These are phyloP conservation scores for Euura lappo DNA, from an alignment of 1,140 invertebrate genomes.

Conservation along the genomic window DNA sequence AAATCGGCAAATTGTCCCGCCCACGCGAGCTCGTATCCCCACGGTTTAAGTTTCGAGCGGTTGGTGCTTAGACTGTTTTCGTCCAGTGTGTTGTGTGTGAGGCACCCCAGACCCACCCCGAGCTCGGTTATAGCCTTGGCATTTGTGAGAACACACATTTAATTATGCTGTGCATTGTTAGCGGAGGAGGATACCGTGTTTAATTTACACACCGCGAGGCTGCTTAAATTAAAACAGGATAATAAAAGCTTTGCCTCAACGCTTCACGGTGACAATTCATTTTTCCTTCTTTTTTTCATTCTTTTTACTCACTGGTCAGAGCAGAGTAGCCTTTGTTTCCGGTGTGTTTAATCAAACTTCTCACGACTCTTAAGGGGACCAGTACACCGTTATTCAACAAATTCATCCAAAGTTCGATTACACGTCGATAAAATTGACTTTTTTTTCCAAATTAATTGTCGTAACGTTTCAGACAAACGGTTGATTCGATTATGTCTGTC, in stretches of 20 bases:
- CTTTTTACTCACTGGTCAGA: neutral
- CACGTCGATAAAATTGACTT: no score
- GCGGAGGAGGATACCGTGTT: slow-evolving; percentile 37
- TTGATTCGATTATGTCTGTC: no score
- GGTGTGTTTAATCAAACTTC: no score
- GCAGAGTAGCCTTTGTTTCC: no score
- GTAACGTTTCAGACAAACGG: no score
- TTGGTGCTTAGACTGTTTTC: neutral
- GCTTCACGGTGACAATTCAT: slow-evolving; percentile 7
- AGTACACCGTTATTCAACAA: no score
- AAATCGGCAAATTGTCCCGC: slow-evolving; percentile 42
- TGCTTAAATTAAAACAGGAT: slow-evolving; percentile 61
- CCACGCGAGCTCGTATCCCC: no score
- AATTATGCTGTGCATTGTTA: slow-evolving; percentile 31
- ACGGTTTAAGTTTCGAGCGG: neutral
- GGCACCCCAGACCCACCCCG: no score
- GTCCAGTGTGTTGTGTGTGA: neutral
- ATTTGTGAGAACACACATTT: slow-evolving; percentile 53
- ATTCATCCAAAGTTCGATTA: no score
- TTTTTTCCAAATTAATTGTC: no score
- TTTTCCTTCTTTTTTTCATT: slow-evolving; percentile 19
- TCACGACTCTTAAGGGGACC: neutral
- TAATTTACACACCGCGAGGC: slow-evolving; percentile 58
- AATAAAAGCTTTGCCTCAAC: slow-evolving; percentile 52
- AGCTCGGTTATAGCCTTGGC: neutral